Conservation (phyloP, 2,888 invertebrate genomes). For the Cantharis rufa region DNA sequence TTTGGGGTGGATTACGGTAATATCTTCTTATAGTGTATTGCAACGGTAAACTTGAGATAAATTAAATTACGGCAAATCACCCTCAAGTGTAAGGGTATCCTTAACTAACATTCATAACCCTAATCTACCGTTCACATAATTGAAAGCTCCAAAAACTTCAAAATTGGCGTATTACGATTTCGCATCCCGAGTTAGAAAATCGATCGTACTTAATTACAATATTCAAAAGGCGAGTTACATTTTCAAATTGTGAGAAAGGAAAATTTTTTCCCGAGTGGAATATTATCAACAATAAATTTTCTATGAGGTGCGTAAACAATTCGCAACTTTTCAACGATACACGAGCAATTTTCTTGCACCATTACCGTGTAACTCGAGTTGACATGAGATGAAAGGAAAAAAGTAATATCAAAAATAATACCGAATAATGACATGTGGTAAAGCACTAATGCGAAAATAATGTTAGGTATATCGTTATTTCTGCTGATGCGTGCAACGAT, state of each 20-base stretch:
- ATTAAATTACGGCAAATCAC: neutral
- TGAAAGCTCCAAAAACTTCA: neutral
- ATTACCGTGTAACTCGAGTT: slow-evolving; percentile 15
- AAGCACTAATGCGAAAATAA: slow-evolving; percentile 38
- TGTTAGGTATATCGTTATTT: slow-evolving; percentile 31
- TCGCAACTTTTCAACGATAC: slow-evolving; percentile 2
- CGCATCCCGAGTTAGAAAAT: neutral
- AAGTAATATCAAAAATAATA: slow-evolving; percentile 28
- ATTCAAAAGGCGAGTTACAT: neutral
- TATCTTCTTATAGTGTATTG: neutral
- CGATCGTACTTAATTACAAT: neutral
- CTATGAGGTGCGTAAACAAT: slow-evolving; percentile 21
- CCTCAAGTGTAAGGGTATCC: neutral
- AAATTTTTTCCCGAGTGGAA: neutral
- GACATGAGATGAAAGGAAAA: slow-evolving; percentile 17
- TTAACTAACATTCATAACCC: neutral
- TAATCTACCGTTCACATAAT: neutral
- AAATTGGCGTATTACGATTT: neutral
- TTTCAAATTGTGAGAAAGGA: neutral
- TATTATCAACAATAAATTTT: slow-evolving; percentile 5
- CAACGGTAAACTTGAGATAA: neutral
- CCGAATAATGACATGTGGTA: slow-evolving; percentile 28
- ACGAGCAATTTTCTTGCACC: slow-evolving; percentile 18
- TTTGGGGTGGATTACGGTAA: neutral
- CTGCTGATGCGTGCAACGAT: slow-evolving; percentile 24